These are phyloP conservation scores for Drosophila cognata DNA, from an alignment of 2,888 invertebrate species.

Conservation along the genomic window DNA sequence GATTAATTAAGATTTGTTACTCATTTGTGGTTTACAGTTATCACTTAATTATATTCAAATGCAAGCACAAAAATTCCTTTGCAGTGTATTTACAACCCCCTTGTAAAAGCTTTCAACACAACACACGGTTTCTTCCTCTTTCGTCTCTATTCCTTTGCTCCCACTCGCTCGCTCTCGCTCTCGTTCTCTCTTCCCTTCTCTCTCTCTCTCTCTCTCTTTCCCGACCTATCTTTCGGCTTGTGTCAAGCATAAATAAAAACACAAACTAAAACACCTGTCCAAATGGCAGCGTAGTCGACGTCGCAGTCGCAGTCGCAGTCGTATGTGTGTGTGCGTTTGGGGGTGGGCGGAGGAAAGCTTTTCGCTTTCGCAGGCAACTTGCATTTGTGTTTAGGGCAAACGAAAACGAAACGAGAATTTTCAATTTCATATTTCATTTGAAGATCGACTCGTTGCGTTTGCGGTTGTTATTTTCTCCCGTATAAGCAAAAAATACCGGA, in stretches of 20 bases:
- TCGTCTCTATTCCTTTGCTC: constrained; percentile 1
- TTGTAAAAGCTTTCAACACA: constrained; percentile 46
- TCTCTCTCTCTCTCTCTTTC: neutral
- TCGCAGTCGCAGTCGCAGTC: constrained; percentile 27
- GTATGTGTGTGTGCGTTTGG: neutral
- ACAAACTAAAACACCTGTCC: constrained; percentile 75
- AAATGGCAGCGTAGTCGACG: constrained; percentile 61
- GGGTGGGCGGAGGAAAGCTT: constrained; percentile 63
- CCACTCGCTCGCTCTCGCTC: neutral
- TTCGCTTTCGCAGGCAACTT: constrained; percentile 41
- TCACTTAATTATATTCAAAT: constrained; percentile 5
- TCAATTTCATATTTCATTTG: constrained; percentile 69
- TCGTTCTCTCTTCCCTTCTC: constrained; percentile 1
- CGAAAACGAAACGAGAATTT: constrained; percentile 61
- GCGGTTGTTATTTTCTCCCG: constrained; percentile 51
- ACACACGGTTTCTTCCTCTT: neutral
- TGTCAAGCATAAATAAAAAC: constrained; percentile 56
- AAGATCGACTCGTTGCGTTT: constrained; percentile 71
- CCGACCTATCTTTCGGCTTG: constrained; percentile 2
- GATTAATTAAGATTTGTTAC: neutral
- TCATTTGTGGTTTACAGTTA: constrained; percentile 9
- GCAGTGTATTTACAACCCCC: constrained; percentile 59
- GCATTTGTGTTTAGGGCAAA: constrained; percentile 55
- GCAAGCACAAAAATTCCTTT: constrained; percentile 11
- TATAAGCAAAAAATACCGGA: constrained; percentile 24